Conservation (phyloP, 2,888 invertebrate species). For the Amaurobius ferox region DNA sequence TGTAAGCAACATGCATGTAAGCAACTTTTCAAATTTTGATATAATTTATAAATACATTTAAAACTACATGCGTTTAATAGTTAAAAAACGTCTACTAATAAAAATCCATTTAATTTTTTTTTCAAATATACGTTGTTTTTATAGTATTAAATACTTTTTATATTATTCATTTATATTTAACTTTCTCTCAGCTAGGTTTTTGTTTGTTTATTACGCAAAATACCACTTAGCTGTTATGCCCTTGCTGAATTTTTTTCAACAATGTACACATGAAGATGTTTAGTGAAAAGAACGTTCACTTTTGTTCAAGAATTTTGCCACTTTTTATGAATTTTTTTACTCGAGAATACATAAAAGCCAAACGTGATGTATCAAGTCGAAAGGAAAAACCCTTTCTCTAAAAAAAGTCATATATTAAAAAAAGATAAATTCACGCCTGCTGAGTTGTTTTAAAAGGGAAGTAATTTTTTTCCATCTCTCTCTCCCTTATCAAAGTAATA, state of each 20-base stretch:
- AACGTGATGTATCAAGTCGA: conserved; percentile 69
- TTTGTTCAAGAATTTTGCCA: neutral
- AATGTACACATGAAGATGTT: conserved; percentile 3
- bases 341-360: conserved; percentile 38
- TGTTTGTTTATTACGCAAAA: neutral
- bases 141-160: neutral
- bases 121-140: too few species aligned
- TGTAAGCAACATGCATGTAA: too few species aligned
- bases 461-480: conserved; percentile 40
- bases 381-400: conserved; percentile 54
- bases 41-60: too few species aligned
- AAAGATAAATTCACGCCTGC: conserved; percentile 56
- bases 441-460: conserved; percentile 65
- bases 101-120: too few species aligned
- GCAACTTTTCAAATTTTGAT: too few species aligned
- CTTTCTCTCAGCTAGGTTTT: neutral
- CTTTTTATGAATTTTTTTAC: neutral
- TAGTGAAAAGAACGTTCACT: conserved; percentile 11
- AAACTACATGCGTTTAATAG: too few species aligned
- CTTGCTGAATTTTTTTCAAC: neutral
- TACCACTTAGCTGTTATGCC: neutral
- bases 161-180: neutral
- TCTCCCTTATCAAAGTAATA: conserved; percentile 69
- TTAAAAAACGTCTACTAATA: too few species aligned
- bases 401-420: neutral